Percentiles rank a stretch among this genome's conserved stretches.
Evolutionary conservation across 2,888 invertebrate species (phyloP).

Genomic region (Trypoxylon attenuatum): DNA sequence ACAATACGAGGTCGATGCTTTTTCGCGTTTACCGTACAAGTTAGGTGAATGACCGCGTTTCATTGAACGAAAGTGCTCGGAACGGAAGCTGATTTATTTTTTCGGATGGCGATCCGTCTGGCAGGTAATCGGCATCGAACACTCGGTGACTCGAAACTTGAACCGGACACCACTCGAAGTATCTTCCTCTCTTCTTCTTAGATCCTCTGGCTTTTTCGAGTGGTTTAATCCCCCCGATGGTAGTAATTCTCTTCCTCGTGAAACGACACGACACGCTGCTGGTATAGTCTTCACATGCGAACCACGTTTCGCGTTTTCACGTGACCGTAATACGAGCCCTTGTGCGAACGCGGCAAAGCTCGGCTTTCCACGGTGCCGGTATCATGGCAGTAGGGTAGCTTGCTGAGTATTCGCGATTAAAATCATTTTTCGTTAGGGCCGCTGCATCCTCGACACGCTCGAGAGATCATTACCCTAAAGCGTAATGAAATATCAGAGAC

Average conservation of each 20-base stretch:
- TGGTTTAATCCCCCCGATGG: conserved; percentile 25
- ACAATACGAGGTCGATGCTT: neutral
- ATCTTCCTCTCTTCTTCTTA: neutral
- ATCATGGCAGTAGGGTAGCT: neutral
- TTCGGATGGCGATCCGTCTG: neutral
- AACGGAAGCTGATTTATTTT: conserved; percentile 2
- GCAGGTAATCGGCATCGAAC: neutral
- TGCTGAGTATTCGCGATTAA: conserved; percentile 31
- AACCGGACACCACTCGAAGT: too few relatives aligned
- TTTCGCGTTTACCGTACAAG: neutral
- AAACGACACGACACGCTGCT: conserved; percentile 5
- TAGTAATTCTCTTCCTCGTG: conserved; percentile 12
- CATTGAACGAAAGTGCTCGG: neutral
- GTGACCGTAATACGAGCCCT: conserved; percentile 43
- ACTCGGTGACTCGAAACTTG: too few relatives aligned
- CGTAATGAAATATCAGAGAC: conserved; percentile 14
- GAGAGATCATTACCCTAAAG: conserved; percentile 18
- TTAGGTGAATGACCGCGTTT: neutral
- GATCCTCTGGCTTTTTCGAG: neutral
- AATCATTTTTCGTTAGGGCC: conserved; percentile 46
- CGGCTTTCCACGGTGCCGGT: conserved; percentile 1
- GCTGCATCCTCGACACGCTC: neutral
- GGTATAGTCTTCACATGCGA: conserved; percentile 26
- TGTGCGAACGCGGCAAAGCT: neutral
- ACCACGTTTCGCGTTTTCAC: conserved; percentile 44